phyloP scores from a whole-genome alignment of 2,113 vertebrate genomes.

The Prochilodus magdalenae region DNA sequence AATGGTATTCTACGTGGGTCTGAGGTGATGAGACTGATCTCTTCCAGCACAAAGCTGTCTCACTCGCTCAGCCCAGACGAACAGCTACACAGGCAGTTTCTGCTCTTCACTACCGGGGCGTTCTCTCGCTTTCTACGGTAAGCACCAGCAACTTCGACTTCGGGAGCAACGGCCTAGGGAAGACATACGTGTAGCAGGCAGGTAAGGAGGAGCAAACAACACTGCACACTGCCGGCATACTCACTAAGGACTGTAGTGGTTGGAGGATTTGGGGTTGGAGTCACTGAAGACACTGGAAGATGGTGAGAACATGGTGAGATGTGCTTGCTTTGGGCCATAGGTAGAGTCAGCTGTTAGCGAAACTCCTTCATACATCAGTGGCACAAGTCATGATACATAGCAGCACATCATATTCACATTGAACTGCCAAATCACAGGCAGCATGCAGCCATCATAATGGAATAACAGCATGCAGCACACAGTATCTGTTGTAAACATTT shows the following conservation, averaged over 20 bases:
- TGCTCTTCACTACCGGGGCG: slow-evolving; percentile 23
- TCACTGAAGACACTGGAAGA: slow-evolving; percentile 78
- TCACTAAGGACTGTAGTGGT: slow-evolving; percentile 76
- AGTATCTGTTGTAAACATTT: slow-evolving; percentile 7
- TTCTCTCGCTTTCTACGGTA: slow-evolving; percentile 39
- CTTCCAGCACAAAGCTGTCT: not conserved
- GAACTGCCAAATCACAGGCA: not conserved
- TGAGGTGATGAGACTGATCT: slow-evolving; percentile 45
- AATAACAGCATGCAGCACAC: slow-evolving; percentile 22
- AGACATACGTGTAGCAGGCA: slow-evolving; percentile 25
- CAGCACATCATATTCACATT: slow-evolving; percentile 26
- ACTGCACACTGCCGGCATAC: slow-evolving; percentile 74
- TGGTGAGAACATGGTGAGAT: slow-evolving; percentile 73
- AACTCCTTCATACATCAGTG: not conserved
- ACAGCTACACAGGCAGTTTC: slow-evolving; percentile 25
- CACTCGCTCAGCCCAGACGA: slow-evolving; percentile 34
- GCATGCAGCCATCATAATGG: not conserved
- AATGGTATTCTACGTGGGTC: slow-evolving; percentile 45
- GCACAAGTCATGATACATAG: not conserved
- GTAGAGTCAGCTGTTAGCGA: not conserved
- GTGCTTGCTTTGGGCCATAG: not conserved
- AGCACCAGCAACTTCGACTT: slow-evolving; percentile 9
- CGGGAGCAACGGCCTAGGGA: slow-evolving; percentile 12
- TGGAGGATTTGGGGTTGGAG: slow-evolving; percentile 68
- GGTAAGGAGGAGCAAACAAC: slow-evolving; percentile 52